Evolutionary conservation across 2,113 vertebrate genomes (phyloP), one percentile per base, ranked within the genome.

Genomic region (Cepphus grylle): DNA sequence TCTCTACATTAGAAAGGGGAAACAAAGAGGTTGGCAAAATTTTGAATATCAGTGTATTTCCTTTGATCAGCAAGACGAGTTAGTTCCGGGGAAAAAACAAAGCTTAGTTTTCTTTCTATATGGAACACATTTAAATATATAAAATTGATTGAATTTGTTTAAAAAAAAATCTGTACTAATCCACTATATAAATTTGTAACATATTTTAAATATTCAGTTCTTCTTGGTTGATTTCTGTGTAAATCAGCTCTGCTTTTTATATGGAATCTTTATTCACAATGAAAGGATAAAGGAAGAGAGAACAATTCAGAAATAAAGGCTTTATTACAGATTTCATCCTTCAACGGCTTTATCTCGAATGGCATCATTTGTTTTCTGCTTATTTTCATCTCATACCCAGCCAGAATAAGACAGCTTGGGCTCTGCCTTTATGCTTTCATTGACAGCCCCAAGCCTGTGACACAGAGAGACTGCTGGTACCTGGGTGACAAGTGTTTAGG

Each of bases 21-120:
- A 89, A 81, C 52, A 93, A 95, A 93, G 58, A 53, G 25, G 30
- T 47, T 30, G 62, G 81, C 38, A 93, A 95, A 25, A 11, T 72
- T 93, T 74, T 94, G 43, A 93, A 69, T 95, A 56, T 27, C 67
- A 79, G 9, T 67, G 27, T 92, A 72, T 94, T 93, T 36, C 23
- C 50, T 96, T 94, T 96, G 70, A 90, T 96, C 47, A 94, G 73
- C 96, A 94, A 89, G 26, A 59, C 1, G 8, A 15, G 52, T 80
- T 91, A 63, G 19, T 62, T 84, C 84, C 90, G 84, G 61, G 26
- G 40, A 73, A 76, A 81, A 74, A 42, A 11, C n/a, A 96, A 86
- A 56, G 6, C 27, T 80, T 59, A 45, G 2, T 71, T 91, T 84
- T 4, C 9, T 90, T 86, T 94, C 61, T 86, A 58, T 66, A 45